Evolutionary conservation across 2,888 invertebrate species (phyloP).

Genomic region (Sylvicola cinctus): DNA sequence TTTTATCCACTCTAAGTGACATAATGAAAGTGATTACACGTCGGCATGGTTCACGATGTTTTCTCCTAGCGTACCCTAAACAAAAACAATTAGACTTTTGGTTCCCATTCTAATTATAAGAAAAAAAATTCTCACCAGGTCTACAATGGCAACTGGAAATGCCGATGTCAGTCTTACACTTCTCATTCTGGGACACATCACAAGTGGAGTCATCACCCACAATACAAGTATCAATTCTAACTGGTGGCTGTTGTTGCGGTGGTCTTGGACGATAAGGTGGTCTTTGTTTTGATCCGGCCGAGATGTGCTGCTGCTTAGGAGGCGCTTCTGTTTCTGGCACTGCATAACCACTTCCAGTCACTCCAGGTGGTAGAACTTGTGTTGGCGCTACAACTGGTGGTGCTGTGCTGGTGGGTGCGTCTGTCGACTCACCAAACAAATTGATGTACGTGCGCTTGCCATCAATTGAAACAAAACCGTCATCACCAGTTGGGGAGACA

Average conservation of each 20-base stretch:
- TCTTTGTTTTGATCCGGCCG: conserved; percentile 16
- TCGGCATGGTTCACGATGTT: conserved; percentile 55
- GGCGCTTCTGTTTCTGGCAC: conserved; percentile 36
- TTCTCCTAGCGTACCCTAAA: conserved; percentile 41
- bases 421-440: conserved; percentile 45
- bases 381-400: conserved; percentile 13
- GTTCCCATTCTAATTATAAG: conserved; percentile 1
- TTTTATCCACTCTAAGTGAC: conserved; percentile 59
- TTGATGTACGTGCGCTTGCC: conserved; percentile 78
- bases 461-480: conserved; percentile 80
- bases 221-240: conserved; percentile 77
- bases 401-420: conserved; percentile 20
- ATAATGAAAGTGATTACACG: conserved; percentile 58
- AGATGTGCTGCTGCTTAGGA: background rate
- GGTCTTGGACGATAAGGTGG: conserved; percentile 34
- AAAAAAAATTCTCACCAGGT: conserved; percentile 32
- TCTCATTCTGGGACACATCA: conserved; percentile 69
- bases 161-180: conserved; percentile 65
- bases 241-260: conserved; percentile 22
- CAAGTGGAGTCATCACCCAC: conserved; percentile 85
- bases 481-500: conserved; percentile 54
- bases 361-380: conserved; percentile 14
- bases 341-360: conserved; percentile 42
- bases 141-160: conserved; percentile 78
- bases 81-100: no score